Conservation (phyloP, 1,140 invertebrate genomes). For the Octopus sinensis region DNA sequence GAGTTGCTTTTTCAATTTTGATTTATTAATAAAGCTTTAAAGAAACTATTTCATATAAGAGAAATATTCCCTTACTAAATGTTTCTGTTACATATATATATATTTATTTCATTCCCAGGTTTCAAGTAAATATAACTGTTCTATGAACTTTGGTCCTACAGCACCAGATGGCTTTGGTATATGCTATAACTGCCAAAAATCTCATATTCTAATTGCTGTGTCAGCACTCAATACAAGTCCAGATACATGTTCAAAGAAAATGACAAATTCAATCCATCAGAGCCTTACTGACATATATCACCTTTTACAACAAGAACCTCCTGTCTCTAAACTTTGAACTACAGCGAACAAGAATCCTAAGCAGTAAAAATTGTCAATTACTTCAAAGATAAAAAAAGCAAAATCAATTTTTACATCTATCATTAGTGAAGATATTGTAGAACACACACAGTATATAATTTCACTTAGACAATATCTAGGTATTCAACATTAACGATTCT, state of each 20-base stretch:
- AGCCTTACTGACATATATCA: constrained; percentile 36
- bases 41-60: not conserved
- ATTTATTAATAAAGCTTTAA: not conserved
- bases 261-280: constrained; percentile 28
- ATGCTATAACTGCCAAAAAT: constrained; percentile 60
- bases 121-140: constrained; percentile 44
- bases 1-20: no score
- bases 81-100: no score
- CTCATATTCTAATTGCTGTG: constrained; percentile 52
- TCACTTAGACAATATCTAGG: no score
- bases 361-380: no score
- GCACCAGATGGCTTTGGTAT: constrained; percentile 59
- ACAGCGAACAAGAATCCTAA: no score
- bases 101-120: constrained; percentile 36
- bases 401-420: no score
- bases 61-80: not conserved
- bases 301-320: no score
- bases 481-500: no score
- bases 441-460: no score
- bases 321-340: no score
- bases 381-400: no score
- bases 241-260: constrained; percentile 49
- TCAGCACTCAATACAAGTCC: constrained; percentile 52
- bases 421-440: no score
- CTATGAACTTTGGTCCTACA: constrained; percentile 57